Conservation (phyloP, 2,888 invertebrate species). For the Poecilobothrus nobilitatus region DNA sequence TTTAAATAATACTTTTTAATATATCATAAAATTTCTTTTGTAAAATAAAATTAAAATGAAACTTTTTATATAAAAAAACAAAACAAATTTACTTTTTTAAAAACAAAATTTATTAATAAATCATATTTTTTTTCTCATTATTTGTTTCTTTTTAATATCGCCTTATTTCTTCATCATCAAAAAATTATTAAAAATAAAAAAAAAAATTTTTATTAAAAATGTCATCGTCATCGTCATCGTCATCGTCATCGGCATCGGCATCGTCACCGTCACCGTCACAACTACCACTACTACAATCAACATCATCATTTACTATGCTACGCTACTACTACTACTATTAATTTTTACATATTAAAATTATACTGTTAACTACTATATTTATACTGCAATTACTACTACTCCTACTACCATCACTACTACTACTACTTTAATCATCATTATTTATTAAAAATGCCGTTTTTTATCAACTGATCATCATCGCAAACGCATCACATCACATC, state of each 20-base stretch:
- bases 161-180: neutral
- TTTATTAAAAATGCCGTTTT: too few relatives aligned
- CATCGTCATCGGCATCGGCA: too few relatives aligned
- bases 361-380: neutral
- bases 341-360: too few relatives aligned
- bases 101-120: neutral
- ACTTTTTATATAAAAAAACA: neutral
- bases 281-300: too few relatives aligned
- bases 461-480: too few relatives aligned
- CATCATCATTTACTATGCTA: too few relatives aligned
- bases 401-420: neutral
- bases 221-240: neutral
- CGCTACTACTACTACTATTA: too few relatives aligned
- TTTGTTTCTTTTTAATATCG: neutral
- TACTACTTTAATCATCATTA: neutral
- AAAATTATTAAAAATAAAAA: neutral
- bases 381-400: neutral
- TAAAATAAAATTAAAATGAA: neutral
- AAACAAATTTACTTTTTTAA: neutral
- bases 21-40: neutral
- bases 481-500: neutral
- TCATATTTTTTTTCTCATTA: slow-evolving; percentile 3
- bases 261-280: too few relatives aligned
- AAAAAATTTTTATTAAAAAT: neutral
- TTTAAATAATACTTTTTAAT: neutral